Evolutionary conservation across 2,888 invertebrate species (phyloP), one percentile per base, ranked within the genome.

Genomic region (Elmis aenea): DNA sequence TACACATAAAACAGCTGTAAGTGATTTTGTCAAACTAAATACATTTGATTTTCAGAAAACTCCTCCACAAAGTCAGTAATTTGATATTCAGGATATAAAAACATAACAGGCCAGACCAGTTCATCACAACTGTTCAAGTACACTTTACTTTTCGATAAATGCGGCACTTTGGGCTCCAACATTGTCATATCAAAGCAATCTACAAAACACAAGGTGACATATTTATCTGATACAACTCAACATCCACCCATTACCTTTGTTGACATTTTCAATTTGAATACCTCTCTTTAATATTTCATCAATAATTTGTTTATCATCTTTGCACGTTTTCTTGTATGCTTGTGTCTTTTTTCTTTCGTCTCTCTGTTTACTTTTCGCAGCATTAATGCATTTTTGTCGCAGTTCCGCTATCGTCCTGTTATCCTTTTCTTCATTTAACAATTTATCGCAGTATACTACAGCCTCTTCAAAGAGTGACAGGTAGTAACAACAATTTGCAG

Each of bases 71-170:
- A 88, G 66, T 97, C 96, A 28, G 90, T 86, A 54, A 85, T 80
- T 38, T 81, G 73, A 58, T 83, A 83, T 67, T 95, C 93, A 0
- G 95, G 95, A 66, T 94, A 96, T 6, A 90, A 69, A 49, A 95
- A 79, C 10, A 89, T 71, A 0, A 92, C 83, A 0, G 95, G 95
- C 94, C 94, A 96, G 30, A 81, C 68, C 6, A 96, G 66, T 23
- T 67, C 62, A 6, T 68, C 69, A 0, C 78, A 66, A 54, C 76
- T 69, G 44, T 76, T 74, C 6, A 86, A 54, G 54, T 75, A 73
- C 1, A 88, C 87, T 30, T 77, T 73, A 38, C 73, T 68, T 33
- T 80, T 75, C 24, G 76, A 74, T 3, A 82, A 71, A 18, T 83
- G 79, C 0, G 83, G 76, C 49, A 84, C 70, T 53, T 72, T 73